Conservation (phyloP, 1,140 invertebrate species). For the Drosophila watanabei region DNA sequence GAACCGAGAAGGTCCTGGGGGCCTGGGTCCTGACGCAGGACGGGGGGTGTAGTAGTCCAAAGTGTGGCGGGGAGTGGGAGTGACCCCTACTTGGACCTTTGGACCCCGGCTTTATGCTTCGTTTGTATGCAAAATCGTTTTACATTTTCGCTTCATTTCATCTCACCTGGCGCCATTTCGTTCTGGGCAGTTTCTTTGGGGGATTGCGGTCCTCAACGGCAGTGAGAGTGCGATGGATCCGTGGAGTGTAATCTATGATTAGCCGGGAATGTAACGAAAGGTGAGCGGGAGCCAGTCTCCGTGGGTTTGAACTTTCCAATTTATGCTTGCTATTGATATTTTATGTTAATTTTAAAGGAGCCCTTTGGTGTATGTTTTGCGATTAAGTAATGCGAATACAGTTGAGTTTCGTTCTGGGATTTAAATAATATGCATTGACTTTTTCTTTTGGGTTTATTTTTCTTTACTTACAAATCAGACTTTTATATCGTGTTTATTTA, state of each 20-base stretch:
- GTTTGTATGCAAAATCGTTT: slow-evolving; percentile 56
- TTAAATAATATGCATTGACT: slow-evolving; percentile 10
- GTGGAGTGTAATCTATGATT: slow-evolving; percentile 54
- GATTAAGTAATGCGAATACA: slow-evolving; percentile 17
- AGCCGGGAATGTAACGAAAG: slow-evolving; percentile 45
- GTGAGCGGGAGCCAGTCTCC: slow-evolving; percentile 23
- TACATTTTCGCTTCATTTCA: slow-evolving; percentile 57
- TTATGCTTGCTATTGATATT: slow-evolving; percentile 44
- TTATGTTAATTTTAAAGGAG: slow-evolving; percentile 31
- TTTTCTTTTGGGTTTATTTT: neutral
- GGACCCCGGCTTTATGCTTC: slow-evolving; percentile 38
- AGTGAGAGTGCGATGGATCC: slow-evolving; percentile 20
- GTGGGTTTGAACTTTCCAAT: slow-evolving; percentile 19
- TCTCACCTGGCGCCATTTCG: slow-evolving; percentile 37
- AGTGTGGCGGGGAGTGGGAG: slow-evolving; percentile 4
- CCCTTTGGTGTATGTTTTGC: neutral
- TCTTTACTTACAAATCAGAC: neutral
- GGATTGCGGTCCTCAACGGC: slow-evolving; percentile 29
- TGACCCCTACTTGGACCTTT: slow-evolving; percentile 32
- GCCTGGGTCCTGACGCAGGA: slow-evolving; percentile 2
- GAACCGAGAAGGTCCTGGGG: slow-evolving; percentile 18
- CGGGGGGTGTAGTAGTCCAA: neutral
- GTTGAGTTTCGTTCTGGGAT: slow-evolving; percentile 1
- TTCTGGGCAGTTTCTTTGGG: slow-evolving; percentile 45
- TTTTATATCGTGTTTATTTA: neutral